These are phyloP conservation scores for Sarcophaga rosellei DNA, from an alignment of 2,888 invertebrate species.

Conservation along the genomic window DNA sequence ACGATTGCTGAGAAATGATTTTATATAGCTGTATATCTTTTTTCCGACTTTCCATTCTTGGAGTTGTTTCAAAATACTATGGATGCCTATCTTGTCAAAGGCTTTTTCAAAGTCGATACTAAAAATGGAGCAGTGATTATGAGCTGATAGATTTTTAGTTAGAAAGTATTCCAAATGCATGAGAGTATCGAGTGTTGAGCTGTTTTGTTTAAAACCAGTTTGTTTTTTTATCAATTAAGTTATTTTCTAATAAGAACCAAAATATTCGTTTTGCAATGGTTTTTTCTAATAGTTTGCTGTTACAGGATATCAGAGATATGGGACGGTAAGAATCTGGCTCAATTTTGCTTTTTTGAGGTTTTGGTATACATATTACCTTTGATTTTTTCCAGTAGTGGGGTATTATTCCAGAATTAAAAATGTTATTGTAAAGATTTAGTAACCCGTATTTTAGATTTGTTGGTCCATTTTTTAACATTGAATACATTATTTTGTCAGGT, in stretches of 20 bases:
- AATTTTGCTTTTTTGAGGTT: slow-evolving; percentile 19
- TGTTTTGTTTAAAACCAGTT: slow-evolving; percentile 48
- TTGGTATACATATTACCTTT: slow-evolving; percentile 27
- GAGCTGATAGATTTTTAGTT: slow-evolving; percentile 34
- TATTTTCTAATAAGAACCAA: slow-evolving; percentile 45
- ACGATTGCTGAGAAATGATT: slow-evolving; percentile 41
- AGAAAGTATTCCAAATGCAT: slow-evolving; percentile 49
- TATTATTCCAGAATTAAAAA: slow-evolving; percentile 11
- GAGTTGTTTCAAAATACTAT: slow-evolving; percentile 16
- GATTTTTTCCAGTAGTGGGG: slow-evolving; percentile 32
- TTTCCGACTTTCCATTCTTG: slow-evolving; percentile 35
- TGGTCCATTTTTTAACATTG: background rate
- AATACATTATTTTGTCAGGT: background rate
- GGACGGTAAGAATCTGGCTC: slow-evolving; percentile 39
- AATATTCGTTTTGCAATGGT: background rate
- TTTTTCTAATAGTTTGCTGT: slow-evolving; percentile 50
- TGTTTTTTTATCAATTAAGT: slow-evolving; percentile 44
- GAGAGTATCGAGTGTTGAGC: slow-evolving; percentile 40
- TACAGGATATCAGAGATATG: slow-evolving; percentile 42
- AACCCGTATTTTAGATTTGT: background rate
- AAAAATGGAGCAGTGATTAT: slow-evolving; percentile 43
- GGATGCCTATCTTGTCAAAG: slow-evolving; percentile 37
- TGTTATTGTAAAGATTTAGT: slow-evolving; percentile 18
- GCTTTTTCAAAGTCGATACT: slow-evolving; percentile 40
- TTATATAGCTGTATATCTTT: slow-evolving; percentile 33